A percentile compares a stretch with the other conserved stretches of the same genome.
phyloP scores from a whole-genome alignment of 1,140 invertebrate species.

The Uloborus diversus region DNA sequence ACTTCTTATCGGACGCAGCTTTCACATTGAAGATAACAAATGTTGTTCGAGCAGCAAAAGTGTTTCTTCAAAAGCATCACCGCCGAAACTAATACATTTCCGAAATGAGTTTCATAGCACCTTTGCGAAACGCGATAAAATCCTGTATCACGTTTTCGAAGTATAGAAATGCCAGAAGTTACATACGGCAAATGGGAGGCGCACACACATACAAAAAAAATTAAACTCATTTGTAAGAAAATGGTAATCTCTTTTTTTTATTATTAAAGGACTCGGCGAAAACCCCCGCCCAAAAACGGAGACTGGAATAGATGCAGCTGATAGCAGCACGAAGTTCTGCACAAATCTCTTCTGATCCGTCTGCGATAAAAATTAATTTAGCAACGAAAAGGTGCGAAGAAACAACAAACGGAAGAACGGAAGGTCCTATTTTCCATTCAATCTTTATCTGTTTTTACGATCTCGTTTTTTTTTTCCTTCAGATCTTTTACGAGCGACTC shows the following conservation, averaged over 20 bases:
- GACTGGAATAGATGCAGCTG: conserved; percentile 18
- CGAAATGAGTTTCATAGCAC: too few species aligned
- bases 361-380: conserved; percentile 54
- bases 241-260: not conserved
- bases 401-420: conserved; percentile 40
- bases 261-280: not conserved
- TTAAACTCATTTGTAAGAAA: not conserved
- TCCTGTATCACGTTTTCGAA: conserved; percentile 1
- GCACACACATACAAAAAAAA: not conserved
- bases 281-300: conserved; percentile 14
- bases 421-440: conserved; percentile 24
- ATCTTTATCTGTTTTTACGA: conserved; percentile 29
- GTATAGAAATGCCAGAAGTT: not conserved
- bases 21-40: too few species aligned
- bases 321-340: conserved; percentile 19
- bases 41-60: too few species aligned
- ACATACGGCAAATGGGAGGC: not conserved
- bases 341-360: conserved; percentile 13
- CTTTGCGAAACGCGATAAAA: not conserved
- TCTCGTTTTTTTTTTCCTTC: conserved; percentile 21
- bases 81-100: too few species aligned
- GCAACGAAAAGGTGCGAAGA: conserved; percentile 33
- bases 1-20: too few species aligned
- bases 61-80: too few species aligned
- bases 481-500: conserved; percentile 31